phyloP scores from a whole-genome alignment of 2,888 invertebrate genomes.

The Drosophila formosana region DNA sequence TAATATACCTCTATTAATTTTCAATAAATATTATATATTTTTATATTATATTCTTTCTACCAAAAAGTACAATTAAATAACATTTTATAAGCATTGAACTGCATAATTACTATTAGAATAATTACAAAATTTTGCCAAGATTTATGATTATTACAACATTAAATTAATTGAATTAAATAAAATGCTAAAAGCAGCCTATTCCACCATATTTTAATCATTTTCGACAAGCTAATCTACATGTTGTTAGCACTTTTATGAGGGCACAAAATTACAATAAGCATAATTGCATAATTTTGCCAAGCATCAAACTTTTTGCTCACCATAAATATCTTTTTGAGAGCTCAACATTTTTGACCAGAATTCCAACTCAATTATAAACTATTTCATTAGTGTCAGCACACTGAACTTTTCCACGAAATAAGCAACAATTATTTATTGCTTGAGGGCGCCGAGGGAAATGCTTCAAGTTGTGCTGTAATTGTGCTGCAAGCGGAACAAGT shows the following conservation, averaged over 20 bases:
- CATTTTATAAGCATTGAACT: too few species aligned
- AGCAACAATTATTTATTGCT: conserved; percentile 30
- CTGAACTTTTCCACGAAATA: conserved; percentile 17
- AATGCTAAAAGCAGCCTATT: too few species aligned
- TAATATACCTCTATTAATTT: too few species aligned
- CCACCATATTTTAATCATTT: background rate
- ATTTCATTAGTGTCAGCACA: conserved; percentile 12
- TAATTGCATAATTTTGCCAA: conserved; percentile 1
- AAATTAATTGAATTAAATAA: too few species aligned
- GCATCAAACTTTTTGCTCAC: background rate
- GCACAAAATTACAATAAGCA: background rate
- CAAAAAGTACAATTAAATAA: too few species aligned
- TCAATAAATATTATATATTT: too few species aligned
- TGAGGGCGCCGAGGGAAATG: conserved; percentile 7
- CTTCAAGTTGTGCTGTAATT: background rate
- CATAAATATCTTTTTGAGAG: conserved; percentile 5
- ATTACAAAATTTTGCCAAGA: too few species aligned
- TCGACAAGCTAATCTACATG: background rate
- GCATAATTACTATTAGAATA: too few species aligned
- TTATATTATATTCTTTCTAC: too few species aligned
- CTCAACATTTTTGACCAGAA: background rate
- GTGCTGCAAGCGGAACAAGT: conserved; percentile 10
- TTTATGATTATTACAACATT: too few species aligned
- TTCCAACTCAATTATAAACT: conserved; percentile 10
- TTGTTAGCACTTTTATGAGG: background rate